Evolutionary conservation across 1,140 invertebrate species (phyloP).

Genomic region (Lerema accius): DNA sequence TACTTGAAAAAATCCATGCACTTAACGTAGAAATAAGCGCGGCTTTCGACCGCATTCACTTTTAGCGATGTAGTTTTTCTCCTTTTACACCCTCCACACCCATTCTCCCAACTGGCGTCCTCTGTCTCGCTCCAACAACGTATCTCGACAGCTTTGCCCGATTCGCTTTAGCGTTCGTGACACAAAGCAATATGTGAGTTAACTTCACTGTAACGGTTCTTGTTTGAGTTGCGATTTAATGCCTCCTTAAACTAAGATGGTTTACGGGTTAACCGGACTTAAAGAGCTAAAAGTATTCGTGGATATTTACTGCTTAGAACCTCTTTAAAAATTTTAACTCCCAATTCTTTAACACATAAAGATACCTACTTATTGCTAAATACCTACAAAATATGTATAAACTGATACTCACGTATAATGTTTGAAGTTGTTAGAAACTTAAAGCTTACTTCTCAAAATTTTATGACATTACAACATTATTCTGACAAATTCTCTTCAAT

Average conservation of each 20-base stretch:
- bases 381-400: too few species aligned
- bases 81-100: slow-evolving; percentile 78
- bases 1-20: slow-evolving; percentile 81
- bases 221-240: slow-evolving; percentile 83
- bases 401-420: too few species aligned
- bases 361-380: too few species aligned
- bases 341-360: too few species aligned
- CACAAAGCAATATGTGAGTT: slow-evolving; percentile 82
- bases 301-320: slow-evolving; percentile 75
- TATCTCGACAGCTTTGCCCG: slow-evolving; percentile 57
- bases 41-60: slow-evolving; percentile 82
- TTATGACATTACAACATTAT: too few species aligned
- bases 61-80: slow-evolving; percentile 82
- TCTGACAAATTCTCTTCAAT: too few species aligned
- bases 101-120: slow-evolving; percentile 66
- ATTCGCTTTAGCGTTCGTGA: slow-evolving; percentile 79
- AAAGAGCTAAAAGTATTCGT: slow-evolving; percentile 75
- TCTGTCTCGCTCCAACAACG: slow-evolving; percentile 62
- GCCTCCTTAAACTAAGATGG: slow-evolving; percentile 81
- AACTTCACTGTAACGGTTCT: slow-evolving; percentile 80
- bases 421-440: too few species aligned
- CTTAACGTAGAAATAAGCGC: slow-evolving; percentile 80
- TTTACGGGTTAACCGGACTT: slow-evolving; percentile 78
- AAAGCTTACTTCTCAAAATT: too few species aligned
- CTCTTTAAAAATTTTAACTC: slow-evolving; percentile 72